Base-by-base conservation (phyloP, 2,113 vertebrate genomes). In the Mastomys natalensis region DNA sequence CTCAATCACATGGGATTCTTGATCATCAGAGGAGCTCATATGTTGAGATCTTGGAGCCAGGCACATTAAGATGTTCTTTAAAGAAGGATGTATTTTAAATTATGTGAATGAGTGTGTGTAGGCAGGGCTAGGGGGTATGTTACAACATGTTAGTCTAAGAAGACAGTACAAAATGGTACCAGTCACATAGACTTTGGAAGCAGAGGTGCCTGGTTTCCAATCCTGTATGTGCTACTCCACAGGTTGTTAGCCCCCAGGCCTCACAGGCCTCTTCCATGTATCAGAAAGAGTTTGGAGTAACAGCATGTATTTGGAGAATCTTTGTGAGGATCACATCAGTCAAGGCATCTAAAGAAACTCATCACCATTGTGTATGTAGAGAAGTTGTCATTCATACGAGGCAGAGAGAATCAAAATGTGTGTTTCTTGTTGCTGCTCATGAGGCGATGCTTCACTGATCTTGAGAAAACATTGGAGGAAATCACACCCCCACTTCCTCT, bases 401-500 rank as follows among this genome's bases (percentile, higher is more conserved):
- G 12, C 64, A 78, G 40, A 87, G 60, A 5, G 66, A 92, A 76
- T 91, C 73, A 77, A 70, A 74, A 95, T 24, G 43, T 66, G 43
- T 68, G 66, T 78, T 72, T 74, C 80, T 78, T 74, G 24, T 58
- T 37, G 90, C n/a, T 21, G 40, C 70, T 51, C n/a, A 37, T 72
- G 58, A n/a, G 70, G 45, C 76, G 87, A 93, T 53, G 0, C 90
- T 87, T 96, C 68, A 45, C 34, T 3, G 89, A 26, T 85, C 70
- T 81, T 93, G 53, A 73, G 95, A 94, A 96, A 84, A 87, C 91
- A 37, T 8, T 60, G 22, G n/a, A 84, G 68, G 62, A 45, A 51
- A 76, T 16, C 24, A 26, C 1, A 0, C 22, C 48, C 64, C 84
- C 55, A 37, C 21, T 74, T 34, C 5, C 22, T 53, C 45, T 43